These are phyloP conservation scores for Fulica atra DNA, from an alignment of 2,113 vertebrate species.

Conservation along the genomic window DNA sequence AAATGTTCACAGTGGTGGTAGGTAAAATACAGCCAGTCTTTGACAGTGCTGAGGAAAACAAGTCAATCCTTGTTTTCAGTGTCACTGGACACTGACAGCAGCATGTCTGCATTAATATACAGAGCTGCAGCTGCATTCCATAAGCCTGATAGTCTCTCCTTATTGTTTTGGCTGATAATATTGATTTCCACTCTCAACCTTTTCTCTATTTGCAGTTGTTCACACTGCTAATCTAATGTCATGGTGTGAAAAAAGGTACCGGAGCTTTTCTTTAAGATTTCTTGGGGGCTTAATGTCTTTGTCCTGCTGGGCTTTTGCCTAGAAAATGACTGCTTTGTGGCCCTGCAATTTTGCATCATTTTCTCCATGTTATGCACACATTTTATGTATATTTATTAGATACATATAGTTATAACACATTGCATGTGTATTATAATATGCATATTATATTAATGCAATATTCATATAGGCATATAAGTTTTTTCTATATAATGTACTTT, in stretches of 20 bases:
- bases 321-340: background rate
- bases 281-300: background rate
- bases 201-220: constrained; percentile 3
- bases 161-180: background rate
- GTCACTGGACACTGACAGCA: background rate
- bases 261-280: background rate
- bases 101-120: background rate
- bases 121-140: background rate
- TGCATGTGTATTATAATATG: background rate
- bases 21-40: background rate
- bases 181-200: background rate
- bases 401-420: background rate
- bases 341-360: background rate
- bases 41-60: background rate
- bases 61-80: constrained; percentile 22
- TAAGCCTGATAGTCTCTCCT: background rate
- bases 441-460: background rate
- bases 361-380: background rate
- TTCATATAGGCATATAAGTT: background rate
- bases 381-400: background rate
- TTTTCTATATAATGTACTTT: background rate
- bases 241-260: background rate
- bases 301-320: background rate
- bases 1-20: background rate
- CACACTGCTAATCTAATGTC: background rate